Percentiles rank a stretch among this genome's conserved stretches.
Conservation (phyloP, 2,113 vertebrate genomes). For the Cyprinodon brontotheroides region DNA sequence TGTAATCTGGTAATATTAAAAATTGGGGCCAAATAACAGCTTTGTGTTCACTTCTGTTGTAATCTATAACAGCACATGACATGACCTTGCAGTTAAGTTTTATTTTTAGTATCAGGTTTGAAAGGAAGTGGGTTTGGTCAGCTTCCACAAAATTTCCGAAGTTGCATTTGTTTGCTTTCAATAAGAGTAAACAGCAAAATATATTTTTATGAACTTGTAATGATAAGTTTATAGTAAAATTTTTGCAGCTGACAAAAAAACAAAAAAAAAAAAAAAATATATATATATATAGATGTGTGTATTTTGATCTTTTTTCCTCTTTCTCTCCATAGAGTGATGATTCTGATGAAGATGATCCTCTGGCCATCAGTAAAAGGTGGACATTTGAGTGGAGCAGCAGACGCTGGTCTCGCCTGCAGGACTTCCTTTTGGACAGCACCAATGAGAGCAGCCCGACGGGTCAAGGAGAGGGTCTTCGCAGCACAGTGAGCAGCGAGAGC, state of each 20-base stretch:
- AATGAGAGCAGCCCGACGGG: constrained; percentile 80
- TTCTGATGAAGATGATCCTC: constrained; percentile 94
- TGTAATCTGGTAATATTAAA: not conserved
- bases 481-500: constrained; percentile 91
- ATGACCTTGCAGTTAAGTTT: not conserved
- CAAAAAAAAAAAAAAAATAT: too few relatives aligned
- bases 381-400: constrained; percentile 95
- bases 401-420: constrained; percentile 94
- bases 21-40: not conserved
- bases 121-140: not conserved
- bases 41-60: not conserved
- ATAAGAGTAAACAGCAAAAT: not conserved
- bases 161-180: not conserved
- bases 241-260: too few relatives aligned
- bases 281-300: not conserved
- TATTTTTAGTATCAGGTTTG: not conserved
- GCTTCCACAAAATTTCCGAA: not conserved
- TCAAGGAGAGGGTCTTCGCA: constrained; percentile 83
- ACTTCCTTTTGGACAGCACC: constrained; percentile 80
- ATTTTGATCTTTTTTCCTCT: not conserved
- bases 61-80: not conserved
- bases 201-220: not conserved
- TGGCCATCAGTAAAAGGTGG: constrained; percentile 97
- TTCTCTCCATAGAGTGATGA: constrained; percentile 86
- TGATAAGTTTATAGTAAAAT: not conserved